A percentile compares a stretch with the other conserved stretches of the same genome.
Conservation (phyloP, 2,888 invertebrate species). For the Drosophila cognata region DNA sequence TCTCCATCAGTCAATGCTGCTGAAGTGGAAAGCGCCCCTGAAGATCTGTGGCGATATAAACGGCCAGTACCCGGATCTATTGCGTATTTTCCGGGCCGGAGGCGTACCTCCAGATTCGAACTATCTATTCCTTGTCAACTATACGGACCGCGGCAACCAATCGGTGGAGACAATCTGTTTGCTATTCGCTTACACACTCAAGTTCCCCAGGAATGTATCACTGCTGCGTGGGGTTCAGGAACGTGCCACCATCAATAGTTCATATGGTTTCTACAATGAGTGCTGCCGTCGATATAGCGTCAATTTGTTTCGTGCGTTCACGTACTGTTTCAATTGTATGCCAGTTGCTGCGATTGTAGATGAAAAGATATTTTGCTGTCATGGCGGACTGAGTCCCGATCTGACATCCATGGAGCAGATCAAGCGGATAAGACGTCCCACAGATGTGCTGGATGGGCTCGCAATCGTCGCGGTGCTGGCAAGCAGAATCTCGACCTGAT, state of each 20-base stretch:
- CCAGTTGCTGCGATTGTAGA: no score
- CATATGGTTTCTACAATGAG: no score
- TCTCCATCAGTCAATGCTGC: conserved; percentile 97
- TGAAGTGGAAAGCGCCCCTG: conserved; percentile 98
- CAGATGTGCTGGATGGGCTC: conserved; percentile 99
- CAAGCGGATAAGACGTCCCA: conserved; percentile 97
- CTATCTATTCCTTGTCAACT: conserved; percentile 98
- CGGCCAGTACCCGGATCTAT: conserved; percentile 98
- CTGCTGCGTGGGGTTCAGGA: conserved; percentile 48
- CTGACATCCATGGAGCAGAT: conserved; percentile 98
- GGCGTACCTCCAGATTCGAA: conserved; percentile 99
- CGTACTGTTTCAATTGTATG: no score
- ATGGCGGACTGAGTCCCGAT: conserved; percentile 93
- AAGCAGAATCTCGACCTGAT: conserved; percentile 99
- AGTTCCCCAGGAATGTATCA: conserved; percentile 99
- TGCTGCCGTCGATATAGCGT: no score
- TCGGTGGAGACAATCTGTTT: conserved; percentile 98
- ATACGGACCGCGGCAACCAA: conserved; percentile 98
- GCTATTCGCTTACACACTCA: conserved; percentile 97
- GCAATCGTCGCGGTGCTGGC: conserved; percentile 98
- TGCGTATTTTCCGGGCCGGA: conserved; percentile 98
- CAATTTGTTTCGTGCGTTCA: no score
- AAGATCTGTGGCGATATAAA: conserved; percentile 99
- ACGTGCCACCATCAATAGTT: no score
- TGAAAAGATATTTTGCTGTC: conserved; percentile 90